Conservation (phyloP, 30 jellyfish, hydroid and myxozoan genomes). For the Pseudorhiza aurosa region DNA sequence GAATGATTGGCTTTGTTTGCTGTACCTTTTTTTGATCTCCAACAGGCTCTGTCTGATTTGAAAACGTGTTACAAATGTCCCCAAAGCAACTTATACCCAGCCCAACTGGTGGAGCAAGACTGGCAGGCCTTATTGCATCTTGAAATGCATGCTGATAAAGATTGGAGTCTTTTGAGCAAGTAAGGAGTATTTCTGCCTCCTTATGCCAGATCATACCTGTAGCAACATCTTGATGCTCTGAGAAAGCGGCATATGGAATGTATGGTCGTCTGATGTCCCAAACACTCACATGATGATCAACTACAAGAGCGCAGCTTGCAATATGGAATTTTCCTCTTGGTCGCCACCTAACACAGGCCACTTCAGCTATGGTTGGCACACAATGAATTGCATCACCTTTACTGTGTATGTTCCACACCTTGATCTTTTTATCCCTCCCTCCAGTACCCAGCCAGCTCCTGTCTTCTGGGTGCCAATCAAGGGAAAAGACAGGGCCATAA, state of each 20-base stretch:
- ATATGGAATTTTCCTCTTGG: conserved; percentile 89
- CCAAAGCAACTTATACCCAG: conserved; percentile 92
- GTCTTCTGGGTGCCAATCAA: conserved; percentile 98
- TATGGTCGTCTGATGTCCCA: conserved; percentile 98
- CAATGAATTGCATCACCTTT: conserved; percentile 66
- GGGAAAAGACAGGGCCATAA: conserved; percentile 89
- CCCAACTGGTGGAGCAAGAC: conserved; percentile 96
- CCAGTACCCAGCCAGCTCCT: conserved; percentile 95
- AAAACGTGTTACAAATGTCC: conserved; percentile 76
- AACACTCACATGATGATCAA: conserved; percentile 89
- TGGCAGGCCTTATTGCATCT: conserved; percentile 95
- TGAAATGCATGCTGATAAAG: conserved; percentile 83
- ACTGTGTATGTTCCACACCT: conserved; percentile 90
- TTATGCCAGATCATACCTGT: conserved; percentile 96
- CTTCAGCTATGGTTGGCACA: conserved; percentile 96
- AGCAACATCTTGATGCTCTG: conserved; percentile 90
- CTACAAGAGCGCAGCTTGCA: conserved; percentile 94
- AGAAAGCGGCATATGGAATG: conserved; percentile 93
- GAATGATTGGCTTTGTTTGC: conserved; percentile 21
- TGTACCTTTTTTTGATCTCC: conserved; percentile 19
- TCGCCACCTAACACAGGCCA: conserved; percentile 93
- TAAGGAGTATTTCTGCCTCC: conserved; percentile 80
- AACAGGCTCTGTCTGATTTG: conserved; percentile 50
- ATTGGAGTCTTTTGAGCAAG: conserved; percentile 89
- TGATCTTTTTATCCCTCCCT: conserved; percentile 91